Conservation (phyloP, 2,888 invertebrate species). For the Gortyna flavago region DNA sequence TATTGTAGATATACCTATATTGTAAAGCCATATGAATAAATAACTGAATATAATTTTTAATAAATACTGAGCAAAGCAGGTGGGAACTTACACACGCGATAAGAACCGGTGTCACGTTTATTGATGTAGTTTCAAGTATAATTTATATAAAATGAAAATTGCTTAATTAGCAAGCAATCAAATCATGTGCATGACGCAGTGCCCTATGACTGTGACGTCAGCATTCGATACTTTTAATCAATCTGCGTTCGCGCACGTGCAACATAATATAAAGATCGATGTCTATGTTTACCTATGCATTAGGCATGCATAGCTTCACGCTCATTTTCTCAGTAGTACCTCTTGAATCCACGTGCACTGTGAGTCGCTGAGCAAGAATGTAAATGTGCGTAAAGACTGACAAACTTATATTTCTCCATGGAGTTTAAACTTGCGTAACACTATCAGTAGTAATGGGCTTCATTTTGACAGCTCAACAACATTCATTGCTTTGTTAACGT, state of each 20-base stretch:
- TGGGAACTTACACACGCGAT: neutral
- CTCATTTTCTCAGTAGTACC: slow-evolving; percentile 47
- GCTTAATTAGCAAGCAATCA: slow-evolving; percentile 42
- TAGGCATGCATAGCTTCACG: slow-evolving; percentile 49
- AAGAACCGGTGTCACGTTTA: slow-evolving; percentile 3
- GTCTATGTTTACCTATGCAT: slow-evolving; percentile 55
- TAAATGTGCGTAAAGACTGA: slow-evolving; percentile 21
- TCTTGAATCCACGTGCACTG: slow-evolving; percentile 42
- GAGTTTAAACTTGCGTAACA: neutral
- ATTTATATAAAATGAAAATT: neutral
- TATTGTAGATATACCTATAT: neutral
- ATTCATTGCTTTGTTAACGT: too few species aligned
- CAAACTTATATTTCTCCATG: neutral
- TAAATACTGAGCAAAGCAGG: slow-evolving; percentile 7
- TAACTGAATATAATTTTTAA: neutral
- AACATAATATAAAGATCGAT: slow-evolving; percentile 37
- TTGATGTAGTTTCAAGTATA: slow-evolving; percentile 2
- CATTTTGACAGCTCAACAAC: too few species aligned
- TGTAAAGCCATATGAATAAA: neutral
- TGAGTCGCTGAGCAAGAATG: slow-evolving; percentile 11
- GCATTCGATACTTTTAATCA: slow-evolving; percentile 55
- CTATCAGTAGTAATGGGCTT: too few species aligned
- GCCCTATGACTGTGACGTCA: slow-evolving; percentile 51
- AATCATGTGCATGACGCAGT: slow-evolving; percentile 23
- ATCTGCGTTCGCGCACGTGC: slow-evolving; percentile 54